Evolutionary conservation across 2,888 invertebrate species (phyloP).

Genomic region (Linnaemya vulpina): DNA sequence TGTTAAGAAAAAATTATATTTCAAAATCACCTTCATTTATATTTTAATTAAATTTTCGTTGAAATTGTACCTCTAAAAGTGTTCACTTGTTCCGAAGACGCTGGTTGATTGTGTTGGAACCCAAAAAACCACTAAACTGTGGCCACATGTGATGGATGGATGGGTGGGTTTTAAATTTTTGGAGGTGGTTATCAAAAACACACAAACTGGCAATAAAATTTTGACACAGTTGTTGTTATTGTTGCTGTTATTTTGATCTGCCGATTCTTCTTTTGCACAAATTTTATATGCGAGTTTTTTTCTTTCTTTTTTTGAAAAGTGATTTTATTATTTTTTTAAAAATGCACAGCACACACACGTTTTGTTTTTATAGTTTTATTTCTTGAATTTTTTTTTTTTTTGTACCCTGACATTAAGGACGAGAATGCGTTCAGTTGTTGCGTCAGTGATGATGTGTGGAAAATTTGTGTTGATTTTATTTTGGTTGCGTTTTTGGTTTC

Average conservation of each 20-base stretch:
- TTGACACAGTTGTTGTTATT: conserved; percentile 46
- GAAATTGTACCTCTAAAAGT: conserved; percentile 16
- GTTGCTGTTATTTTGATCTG: neutral
- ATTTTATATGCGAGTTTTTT: conserved; percentile 16
- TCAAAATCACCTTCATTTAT: neutral
- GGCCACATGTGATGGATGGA: conserved; percentile 67
- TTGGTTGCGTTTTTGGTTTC: conserved; percentile 69
- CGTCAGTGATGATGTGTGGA: conserved; percentile 74
- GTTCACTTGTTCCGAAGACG: conserved; percentile 52
- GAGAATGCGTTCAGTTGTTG: conserved; percentile 72
- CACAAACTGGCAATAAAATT: conserved; percentile 30
- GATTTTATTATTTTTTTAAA: conserved; percentile 16
- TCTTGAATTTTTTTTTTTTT: conserved; percentile 35
- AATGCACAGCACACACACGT: conserved; percentile 42
- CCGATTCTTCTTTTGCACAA: conserved; percentile 23
- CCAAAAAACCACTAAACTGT: conserved; percentile 69
- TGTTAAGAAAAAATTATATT: neutral
- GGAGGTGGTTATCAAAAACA: conserved; percentile 34
- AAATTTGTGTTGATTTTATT: conserved; percentile 76
- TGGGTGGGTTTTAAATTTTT: conserved; percentile 56
- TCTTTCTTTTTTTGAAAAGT: conserved; percentile 9
- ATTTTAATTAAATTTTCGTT: neutral
- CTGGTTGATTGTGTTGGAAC: conserved; percentile 59
- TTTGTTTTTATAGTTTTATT: conserved; percentile 26
- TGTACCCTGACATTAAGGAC: conserved; percentile 41